These are phyloP conservation scores for Choloepus hoffmanni DNA, from an alignment of 2,113 vertebrate species.

Conservation along the genomic window DNA sequence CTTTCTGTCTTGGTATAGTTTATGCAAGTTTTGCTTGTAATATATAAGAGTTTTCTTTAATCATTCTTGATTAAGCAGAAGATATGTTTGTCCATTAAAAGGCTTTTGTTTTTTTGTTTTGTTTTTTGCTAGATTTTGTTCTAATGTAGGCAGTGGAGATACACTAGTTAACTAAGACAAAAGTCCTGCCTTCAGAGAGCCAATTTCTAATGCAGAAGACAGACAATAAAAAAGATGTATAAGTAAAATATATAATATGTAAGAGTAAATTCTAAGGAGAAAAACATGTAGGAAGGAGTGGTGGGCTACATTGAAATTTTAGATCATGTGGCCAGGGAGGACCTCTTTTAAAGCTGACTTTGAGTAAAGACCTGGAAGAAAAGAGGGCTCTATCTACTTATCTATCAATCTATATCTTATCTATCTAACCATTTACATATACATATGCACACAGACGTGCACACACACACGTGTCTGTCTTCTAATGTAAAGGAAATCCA, in stretches of 20 bases:
- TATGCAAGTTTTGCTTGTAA: neutral
- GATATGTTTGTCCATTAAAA: neutral
- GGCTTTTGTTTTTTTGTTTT: neutral
- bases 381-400: neutral
- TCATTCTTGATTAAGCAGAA: slow-evolving; percentile 9
- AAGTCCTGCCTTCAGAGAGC: neutral
- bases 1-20: neutral
- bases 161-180: slow-evolving; percentile 22
- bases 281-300: neutral
- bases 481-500: neutral
- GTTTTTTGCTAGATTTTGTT: slow-evolving; percentile 6
- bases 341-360: neutral
- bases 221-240: neutral
- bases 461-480: neutral
- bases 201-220: slow-evolving; percentile 41
- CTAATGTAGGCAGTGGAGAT: slow-evolving; percentile 16
- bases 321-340: neutral
- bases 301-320: neutral
- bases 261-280: slow-evolving; percentile 24
- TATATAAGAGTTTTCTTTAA: neutral
- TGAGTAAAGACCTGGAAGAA: neutral
- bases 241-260: neutral
- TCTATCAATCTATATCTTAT: neutral
- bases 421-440: neutral
- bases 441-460: neutral